Conservation (phyloP, 2,888 invertebrate species). For the Drosophila mayaguana region DNA sequence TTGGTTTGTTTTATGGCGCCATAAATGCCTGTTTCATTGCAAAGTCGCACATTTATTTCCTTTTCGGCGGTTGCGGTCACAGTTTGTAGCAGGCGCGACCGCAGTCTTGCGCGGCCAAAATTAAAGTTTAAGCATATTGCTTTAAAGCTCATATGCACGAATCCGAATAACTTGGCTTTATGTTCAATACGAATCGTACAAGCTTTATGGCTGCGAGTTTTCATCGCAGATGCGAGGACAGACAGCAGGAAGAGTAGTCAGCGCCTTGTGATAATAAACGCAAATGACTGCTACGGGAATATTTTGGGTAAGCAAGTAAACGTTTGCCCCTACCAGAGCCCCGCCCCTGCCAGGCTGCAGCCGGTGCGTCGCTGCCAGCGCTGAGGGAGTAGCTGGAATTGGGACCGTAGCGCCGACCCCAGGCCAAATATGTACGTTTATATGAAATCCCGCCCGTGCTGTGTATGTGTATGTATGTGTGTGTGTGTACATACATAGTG, state of each 20-base stretch:
- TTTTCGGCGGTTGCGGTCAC: slow-evolving; percentile 70
- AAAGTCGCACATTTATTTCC: slow-evolving; percentile 76
- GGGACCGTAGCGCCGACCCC: slow-evolving; percentile 31
- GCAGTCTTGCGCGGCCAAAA: slow-evolving; percentile 22
- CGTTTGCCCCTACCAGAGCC: slow-evolving; percentile 22
- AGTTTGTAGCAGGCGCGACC: slow-evolving; percentile 48
- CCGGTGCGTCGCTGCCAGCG: slow-evolving; percentile 10
- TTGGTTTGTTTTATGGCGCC: slow-evolving; percentile 77
- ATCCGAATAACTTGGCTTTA: slow-evolving; percentile 70
- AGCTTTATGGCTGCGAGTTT: slow-evolving; percentile 31
- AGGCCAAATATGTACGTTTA: slow-evolving; percentile 27
- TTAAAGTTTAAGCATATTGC: slow-evolving; percentile 58
- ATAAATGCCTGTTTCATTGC: slow-evolving; percentile 79
- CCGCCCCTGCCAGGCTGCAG: slow-evolving; percentile 36
- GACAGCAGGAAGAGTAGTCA: slow-evolving; percentile 35
- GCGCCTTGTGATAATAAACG: slow-evolving; percentile 73
- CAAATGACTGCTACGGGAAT: slow-evolving; percentile 79
- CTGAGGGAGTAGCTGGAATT: slow-evolving; percentile 15
- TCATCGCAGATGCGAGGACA: not conserved
- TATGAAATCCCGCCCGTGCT: slow-evolving; percentile 8
- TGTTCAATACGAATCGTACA: slow-evolving; percentile 50
- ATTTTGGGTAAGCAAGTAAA: slow-evolving; percentile 59
- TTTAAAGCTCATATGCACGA: slow-evolving; percentile 60
- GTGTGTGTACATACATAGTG: slow-evolving; percentile 3
- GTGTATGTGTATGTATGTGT: not conserved